phyloP scores from a whole-genome alignment of 2,888 invertebrate species.

The Mythimna albipuncta region DNA sequence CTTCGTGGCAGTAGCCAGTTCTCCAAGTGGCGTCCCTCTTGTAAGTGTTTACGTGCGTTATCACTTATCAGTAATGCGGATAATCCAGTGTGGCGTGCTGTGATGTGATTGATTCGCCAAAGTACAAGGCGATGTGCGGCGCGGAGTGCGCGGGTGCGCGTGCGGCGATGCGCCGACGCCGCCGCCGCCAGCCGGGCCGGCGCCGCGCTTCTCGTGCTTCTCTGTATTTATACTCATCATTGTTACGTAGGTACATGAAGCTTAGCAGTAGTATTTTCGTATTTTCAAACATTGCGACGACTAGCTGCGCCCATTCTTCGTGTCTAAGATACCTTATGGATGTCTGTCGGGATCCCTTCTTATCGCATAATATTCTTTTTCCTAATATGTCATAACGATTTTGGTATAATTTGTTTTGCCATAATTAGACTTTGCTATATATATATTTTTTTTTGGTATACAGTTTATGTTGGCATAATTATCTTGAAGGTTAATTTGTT shows the following conservation, averaged over 20 bases:
- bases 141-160: not conserved
- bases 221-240: constrained; percentile 4
- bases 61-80: constrained; percentile 41
- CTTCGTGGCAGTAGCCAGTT: not conserved
- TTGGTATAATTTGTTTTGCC: too few relatives aligned
- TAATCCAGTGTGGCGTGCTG: constrained; percentile 43
- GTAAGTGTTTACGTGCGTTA: constrained; percentile 34
- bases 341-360: not conserved
- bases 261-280: not conserved
- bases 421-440: too few relatives aligned
- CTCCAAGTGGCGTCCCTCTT: not conserved
- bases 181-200: not conserved
- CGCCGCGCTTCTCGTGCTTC: not conserved
- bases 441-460: too few relatives aligned
- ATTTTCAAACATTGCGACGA: not conserved
- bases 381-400: too few relatives aligned
- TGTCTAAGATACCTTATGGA: not conserved
- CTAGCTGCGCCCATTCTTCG: not conserved
- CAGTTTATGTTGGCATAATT: too few relatives aligned
- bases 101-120: constrained; percentile 50
- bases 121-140: not conserved
- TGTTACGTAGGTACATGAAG: not conserved
- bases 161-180: not conserved
- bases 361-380: too few relatives aligned
- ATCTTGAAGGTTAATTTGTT: too few relatives aligned